Base-by-base conservation (phyloP, 2,888 invertebrate genomes). In the Spodoptera littoralis region DNA sequence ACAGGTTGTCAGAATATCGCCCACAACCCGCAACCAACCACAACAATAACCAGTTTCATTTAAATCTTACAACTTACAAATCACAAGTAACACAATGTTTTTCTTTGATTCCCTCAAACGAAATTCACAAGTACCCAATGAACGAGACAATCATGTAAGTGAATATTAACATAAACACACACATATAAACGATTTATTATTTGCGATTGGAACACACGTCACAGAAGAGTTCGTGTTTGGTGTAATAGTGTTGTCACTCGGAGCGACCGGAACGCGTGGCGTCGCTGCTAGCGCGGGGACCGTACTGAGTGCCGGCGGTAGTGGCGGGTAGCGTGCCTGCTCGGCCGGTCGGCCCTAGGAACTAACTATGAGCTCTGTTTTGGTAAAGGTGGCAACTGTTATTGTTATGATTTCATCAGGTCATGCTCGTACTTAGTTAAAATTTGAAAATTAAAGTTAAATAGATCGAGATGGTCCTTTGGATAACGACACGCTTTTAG, bases 1-100 rank as follows among this genome's bases (percentile, higher is more conserved):
- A 69, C 69, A 72, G 60, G 71, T 69, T 63, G 76, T 58, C 64
- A 71, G 47, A 63, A 53, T 66, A 75, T 73, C 65, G 65, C 76
- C 67, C 53, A 55, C 59, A 60, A 65, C 42, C 47, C 52, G 53
- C 59, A 60, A 65, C 42, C 47, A 59, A 73, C 75, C 71, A 73
- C 65, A 73, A 73, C 62, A 73, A 66, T 61, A 78, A 78, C 77
- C 72, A 72, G 74, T 78, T 76, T 65, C 53, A 50, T 69, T 62
- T 52, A 71, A 68, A 73, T 55, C 65, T 56, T 55, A 72, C 50
- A 66, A 58, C 72, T 71, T 70, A 71, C 70, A 64, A 74, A 73
- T 69, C 65, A 59, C 56, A 51, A 67, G 54, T 64, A 52, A 55
- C 60, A 49, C 60, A 46, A 59, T 74, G 47, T 74, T 65, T 67